These are phyloP conservation scores for Rhea americana DNA, from an alignment of 2,113 vertebrate species.

Conservation along the genomic window DNA sequence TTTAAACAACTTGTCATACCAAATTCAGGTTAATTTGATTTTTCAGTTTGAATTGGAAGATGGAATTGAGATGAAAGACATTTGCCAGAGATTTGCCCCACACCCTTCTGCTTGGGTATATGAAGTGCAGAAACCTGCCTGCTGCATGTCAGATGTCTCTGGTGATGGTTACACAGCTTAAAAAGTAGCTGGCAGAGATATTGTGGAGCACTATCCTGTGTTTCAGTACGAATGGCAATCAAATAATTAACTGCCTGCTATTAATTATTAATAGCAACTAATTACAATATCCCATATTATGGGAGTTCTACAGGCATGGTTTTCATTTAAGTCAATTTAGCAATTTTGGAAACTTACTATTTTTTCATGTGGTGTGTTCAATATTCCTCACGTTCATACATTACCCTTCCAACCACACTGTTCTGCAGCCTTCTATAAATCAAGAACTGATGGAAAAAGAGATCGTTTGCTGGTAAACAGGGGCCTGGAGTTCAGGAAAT, in stretches of 20 bases:
- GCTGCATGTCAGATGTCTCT: not conserved
- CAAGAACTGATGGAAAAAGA: not conserved
- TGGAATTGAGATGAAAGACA: not conserved
- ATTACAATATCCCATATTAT: not conserved
- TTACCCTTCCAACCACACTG: not conserved
- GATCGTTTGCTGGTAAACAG: not conserved
- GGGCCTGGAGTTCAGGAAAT: not conserved
- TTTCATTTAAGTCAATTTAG: not conserved
- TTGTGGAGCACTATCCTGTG: not conserved
- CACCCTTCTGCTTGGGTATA: not conserved
- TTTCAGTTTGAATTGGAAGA: not conserved
- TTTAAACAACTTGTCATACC: not conserved
- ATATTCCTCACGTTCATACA: not conserved
- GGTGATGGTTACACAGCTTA: not conserved
- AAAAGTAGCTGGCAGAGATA: not conserved
- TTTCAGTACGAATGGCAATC: not conserved
- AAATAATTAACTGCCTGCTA: not conserved
- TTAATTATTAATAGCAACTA: slow-evolving; percentile 14
- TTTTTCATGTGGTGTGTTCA: not conserved
- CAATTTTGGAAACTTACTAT: not conserved
- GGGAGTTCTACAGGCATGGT: not conserved
- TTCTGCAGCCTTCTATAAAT: not conserved
- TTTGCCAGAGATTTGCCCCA: not conserved
- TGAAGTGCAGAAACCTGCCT: fast-evolving
- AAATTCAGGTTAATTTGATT: not conserved